Evolutionary conservation across 1,140 invertebrate species (phyloP), one percentile per base, ranked within the genome.

Genomic region (Panagrolaimus sp.): DNA sequence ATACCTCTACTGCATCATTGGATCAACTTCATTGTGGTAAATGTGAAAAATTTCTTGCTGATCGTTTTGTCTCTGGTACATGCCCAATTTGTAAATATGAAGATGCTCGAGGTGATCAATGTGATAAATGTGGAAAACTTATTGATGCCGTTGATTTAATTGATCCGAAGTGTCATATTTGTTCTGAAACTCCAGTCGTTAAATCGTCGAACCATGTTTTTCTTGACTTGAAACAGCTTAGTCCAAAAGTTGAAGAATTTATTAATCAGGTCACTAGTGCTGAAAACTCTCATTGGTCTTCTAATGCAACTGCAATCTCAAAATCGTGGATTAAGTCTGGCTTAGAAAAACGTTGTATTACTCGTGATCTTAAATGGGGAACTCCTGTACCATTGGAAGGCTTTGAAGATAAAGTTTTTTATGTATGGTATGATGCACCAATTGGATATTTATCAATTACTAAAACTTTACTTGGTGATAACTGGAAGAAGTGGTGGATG

Each of bases 361-460:
- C 95, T 0, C 86, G 96, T 69, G 96, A 98, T 86, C 87, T 98
- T 0, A 95, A 95, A 83, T 99, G 96, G 96, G 96, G 96, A 7
- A 94, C 94, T 45, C 92, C 93, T 0, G 94, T 98, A n/a, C 96
- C 96, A 0, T 78, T 96, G 1, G 87, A 90, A 64, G 90, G 89
- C 9, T 96, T 88, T 79, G 86, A 87, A 58, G 87, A 90, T 66
- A 97, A 97, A 86, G 90, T 96, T 12, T 98, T 98, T 85, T 98
- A 98, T 84, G 96, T 99, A 1, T 99, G 96, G 96, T 98, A 96
- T 86, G 96, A 99, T 86, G 96, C 96, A 32, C 93, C 94, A 0
- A 92, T 98, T 73, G 96, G 96, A 0, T 99, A 99, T 84, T 86
- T 98, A 62, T 98, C 95, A 71, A 98, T 98, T 79, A 97, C 93